These are phyloP conservation scores for Leptogaster cylindrica DNA, from an alignment of 2,888 invertebrate genomes.

Conservation along the genomic window DNA sequence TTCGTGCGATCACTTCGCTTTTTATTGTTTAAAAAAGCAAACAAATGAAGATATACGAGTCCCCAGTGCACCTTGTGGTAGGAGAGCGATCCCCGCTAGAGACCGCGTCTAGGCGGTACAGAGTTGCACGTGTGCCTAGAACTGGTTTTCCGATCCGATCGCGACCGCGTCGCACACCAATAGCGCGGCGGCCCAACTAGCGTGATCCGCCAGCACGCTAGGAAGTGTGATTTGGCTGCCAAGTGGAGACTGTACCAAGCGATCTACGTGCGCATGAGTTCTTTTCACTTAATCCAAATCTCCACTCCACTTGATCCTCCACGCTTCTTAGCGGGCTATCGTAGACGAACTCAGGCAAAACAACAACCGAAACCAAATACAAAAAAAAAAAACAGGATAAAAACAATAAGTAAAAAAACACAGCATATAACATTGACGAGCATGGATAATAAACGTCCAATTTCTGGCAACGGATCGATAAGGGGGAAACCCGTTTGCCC, in stretches of 20 bases:
- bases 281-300: constrained; percentile 41
- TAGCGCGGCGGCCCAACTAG: constrained; percentile 15
- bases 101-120: background rate
- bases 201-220: constrained; percentile 12
- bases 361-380: no score
- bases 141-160: constrained; percentile 41
- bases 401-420: no score
- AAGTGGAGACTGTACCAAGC: constrained; percentile 25
- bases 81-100: background rate
- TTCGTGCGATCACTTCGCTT: constrained; percentile 29
- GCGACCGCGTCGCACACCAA: constrained; percentile 27
- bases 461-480: constrained; percentile 37
- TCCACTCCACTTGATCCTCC: constrained; percentile 36
- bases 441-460: constrained; percentile 34
- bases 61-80: constrained; percentile 34
- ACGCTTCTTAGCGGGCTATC: constrained; percentile 39
- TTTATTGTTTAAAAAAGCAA: constrained; percentile 40
- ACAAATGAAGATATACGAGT: constrained; percentile 40
- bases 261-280: constrained; percentile 25
- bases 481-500: constrained; percentile 12
- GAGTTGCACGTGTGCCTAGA: constrained; percentile 35
- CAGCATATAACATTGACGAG: no score
- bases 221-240: constrained; percentile 1
- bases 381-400: constrained; percentile 21
- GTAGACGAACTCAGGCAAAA: background rate